Evolutionary conservation across 1,140 invertebrate genomes (phyloP).

Genomic region (Drosophila bipectinata): DNA sequence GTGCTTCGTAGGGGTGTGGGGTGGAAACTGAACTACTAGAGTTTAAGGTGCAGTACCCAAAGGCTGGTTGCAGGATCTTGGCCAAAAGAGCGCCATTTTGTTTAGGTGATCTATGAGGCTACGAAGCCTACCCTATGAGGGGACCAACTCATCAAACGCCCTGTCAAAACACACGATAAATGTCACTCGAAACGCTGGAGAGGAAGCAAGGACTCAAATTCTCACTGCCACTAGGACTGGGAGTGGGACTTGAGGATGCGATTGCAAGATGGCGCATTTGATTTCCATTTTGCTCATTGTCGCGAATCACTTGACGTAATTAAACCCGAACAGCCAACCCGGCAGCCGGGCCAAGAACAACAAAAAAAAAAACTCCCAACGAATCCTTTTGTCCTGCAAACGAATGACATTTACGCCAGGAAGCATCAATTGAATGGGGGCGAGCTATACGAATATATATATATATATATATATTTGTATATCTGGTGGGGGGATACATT

Average conservation of each 20-base stretch:
- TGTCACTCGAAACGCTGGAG: slow-evolving; percentile 56
- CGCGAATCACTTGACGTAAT: slow-evolving; percentile 73
- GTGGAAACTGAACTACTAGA: not conserved
- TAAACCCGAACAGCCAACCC: slow-evolving; percentile 44
- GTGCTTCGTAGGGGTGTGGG: slow-evolving; percentile 8
- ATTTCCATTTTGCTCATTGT: slow-evolving; percentile 75
- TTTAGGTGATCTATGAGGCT: not conserved
- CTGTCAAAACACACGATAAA: slow-evolving; percentile 57
- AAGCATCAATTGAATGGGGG: slow-evolving; percentile 62
- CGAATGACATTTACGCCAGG: slow-evolving; percentile 76
- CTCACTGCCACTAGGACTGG: not conserved
- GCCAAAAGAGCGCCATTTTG: slow-evolving; percentile 13
- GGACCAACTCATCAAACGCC: not conserved
- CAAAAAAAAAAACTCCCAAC: not conserved
- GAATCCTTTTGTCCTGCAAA: slow-evolving; percentile 26
- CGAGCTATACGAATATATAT: not conserved
- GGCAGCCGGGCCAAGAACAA: not conserved
- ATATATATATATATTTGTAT: slow-evolving; percentile 1
- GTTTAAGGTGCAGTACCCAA: not conserved
- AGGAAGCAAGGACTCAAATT: slow-evolving; percentile 2
- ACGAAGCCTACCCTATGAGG: too few species aligned
- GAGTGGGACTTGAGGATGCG: slow-evolving; percentile 1
- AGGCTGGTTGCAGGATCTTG: not conserved
- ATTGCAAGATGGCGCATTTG: slow-evolving; percentile 66
- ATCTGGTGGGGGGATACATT: not conserved